Percentiles rank a stretch among this genome's conserved stretches.
Conservation (phyloP, 1,140 invertebrate species). For the Acromyrmex heyeri region DNA sequence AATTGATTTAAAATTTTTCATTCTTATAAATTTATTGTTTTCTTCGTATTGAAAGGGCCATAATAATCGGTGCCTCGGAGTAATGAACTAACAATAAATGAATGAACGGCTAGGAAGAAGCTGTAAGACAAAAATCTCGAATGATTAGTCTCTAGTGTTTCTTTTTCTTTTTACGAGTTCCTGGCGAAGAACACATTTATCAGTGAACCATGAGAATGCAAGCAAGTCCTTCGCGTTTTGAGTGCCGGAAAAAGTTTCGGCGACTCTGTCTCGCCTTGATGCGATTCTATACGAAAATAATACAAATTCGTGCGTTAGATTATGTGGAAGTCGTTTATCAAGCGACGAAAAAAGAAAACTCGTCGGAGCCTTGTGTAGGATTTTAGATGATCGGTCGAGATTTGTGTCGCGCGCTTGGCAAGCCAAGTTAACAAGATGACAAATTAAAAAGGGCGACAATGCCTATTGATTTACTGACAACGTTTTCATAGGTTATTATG, state of each 20-base stretch:
- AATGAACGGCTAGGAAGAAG: constrained; percentile 10
- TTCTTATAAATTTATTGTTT: constrained; percentile 8
- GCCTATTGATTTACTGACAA: neutral
- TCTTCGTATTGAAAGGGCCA: neutral
- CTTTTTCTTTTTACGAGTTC: neutral
- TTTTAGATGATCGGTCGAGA: constrained; percentile 77
- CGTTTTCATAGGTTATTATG: constrained; percentile 3
- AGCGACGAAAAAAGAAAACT: constrained; percentile 72
- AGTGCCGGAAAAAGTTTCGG: constrained; percentile 28
- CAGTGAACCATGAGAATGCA: constrained; percentile 10
- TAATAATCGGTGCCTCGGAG: neutral
- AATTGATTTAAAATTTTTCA: neutral
- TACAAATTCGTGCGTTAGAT: constrained; percentile 82
- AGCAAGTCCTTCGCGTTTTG: constrained; percentile 30
- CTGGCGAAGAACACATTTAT: constrained; percentile 6
- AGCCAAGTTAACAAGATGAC: constrained; percentile 52
- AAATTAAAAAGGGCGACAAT: neutral
- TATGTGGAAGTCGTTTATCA: constrained; percentile 80
- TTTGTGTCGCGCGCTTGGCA: constrained; percentile 61
- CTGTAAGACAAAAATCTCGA: constrained; percentile 2
- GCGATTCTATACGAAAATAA: constrained; percentile 74
- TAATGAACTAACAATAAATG: neutral
- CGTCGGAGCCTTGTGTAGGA: constrained; percentile 80
- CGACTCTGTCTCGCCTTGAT: constrained; percentile 72
- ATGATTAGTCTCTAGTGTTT: constrained; percentile 2